These are phyloP conservation scores for Hemibagrus guttatus DNA, from an alignment of 2,797 vertebrate genomes.

Conservation along the genomic window DNA sequence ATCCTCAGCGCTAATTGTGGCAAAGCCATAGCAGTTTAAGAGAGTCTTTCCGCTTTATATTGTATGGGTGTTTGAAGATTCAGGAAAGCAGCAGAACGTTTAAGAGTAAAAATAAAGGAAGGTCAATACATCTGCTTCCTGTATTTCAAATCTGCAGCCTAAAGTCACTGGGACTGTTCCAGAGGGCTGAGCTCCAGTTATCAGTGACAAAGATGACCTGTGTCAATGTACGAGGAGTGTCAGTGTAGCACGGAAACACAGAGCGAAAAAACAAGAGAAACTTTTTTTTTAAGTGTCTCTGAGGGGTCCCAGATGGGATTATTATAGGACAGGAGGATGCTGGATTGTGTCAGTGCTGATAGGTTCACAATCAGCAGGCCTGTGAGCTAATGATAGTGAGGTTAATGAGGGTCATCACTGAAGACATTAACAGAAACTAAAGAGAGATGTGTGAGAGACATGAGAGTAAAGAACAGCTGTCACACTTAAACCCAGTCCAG, in stretches of 20 bases:
- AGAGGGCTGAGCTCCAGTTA: slow-evolving; percentile 9
- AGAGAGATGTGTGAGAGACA: neutral
- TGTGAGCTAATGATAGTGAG: slow-evolving; percentile 56
- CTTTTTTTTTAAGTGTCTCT: neutral
- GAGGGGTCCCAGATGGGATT: slow-evolving; percentile 52
- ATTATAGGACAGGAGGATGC: slow-evolving; percentile 27
- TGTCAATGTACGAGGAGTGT: neutral
- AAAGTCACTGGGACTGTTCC: slow-evolving; percentile 16
- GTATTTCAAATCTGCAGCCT: slow-evolving; percentile 28
- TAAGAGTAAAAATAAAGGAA: slow-evolving; percentile 39
- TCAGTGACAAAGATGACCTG: slow-evolving; percentile 11
- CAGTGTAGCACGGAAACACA: slow-evolving; percentile 13
- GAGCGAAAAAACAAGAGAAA: neutral
- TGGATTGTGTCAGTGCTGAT: slow-evolving; percentile 59
- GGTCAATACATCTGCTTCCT: slow-evolving; percentile 57
- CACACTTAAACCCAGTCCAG: neutral
- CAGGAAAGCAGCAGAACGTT: slow-evolving; percentile 18
- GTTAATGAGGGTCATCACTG: slow-evolving; percentile 48
- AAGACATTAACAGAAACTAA: neutral
- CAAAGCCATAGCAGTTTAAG: neutral
- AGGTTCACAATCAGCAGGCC: slow-evolving; percentile 48
- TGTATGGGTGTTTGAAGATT: neutral
- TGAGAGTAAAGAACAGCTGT: slow-evolving; percentile 1
- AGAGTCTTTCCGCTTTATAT: neutral
- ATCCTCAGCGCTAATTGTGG: neutral